Base-by-base conservation (phyloP, 2,113 vertebrate species). In the Sminthopsis crassicaudata region DNA sequence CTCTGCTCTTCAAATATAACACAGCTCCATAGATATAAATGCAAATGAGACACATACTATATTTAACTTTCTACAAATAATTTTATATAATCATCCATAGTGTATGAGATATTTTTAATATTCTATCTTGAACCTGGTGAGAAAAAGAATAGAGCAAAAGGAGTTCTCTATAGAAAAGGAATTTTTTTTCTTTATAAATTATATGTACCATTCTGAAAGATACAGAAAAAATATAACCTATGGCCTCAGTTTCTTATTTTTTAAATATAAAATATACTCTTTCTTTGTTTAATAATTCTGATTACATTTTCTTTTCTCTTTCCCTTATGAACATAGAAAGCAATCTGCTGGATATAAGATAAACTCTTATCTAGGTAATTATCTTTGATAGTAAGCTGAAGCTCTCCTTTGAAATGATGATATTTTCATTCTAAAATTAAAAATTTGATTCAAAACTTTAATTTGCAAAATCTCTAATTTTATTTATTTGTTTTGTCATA, bases 131-230 rank as follows among this genome's bases (percentile, higher is more conserved):
- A 89, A 52, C 8, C 91, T 90, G 89, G n/a, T 84, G 2, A 23
- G 6, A 42, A 36, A 2, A 89, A 93, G 93, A 84, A 54, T 19
- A 42, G 14, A 8, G 46, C 16, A 92, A 52, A 91, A 0, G 9
- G 16, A 67, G 67, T 91, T 27, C 2, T 48, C 24, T 26, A 51
- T 27, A 94, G 54, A 27, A 24, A 55, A 90, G 88, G 90, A 27
- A 54, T 23, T 84, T 22, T 36, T 5, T n/a, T 84, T 42, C 22
- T 5, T 53, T 91, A 22, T 51, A 16, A 55, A 46, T 42, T 51
- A 7, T 10, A 1, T 7, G 46, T 0, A 8, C 19, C 25, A 30
- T 46, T 92, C 0, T 53, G 16, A 55, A 57, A 3, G 1, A 1
- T 55, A 89, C 46, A 90, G 23, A 95, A 93, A 84, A 53, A 42